Percentiles rank a stretch among this genome's conserved stretches.
phyloP scores from a whole-genome alignment of 2,113 vertebrate species.

The Aix galericulata region DNA sequence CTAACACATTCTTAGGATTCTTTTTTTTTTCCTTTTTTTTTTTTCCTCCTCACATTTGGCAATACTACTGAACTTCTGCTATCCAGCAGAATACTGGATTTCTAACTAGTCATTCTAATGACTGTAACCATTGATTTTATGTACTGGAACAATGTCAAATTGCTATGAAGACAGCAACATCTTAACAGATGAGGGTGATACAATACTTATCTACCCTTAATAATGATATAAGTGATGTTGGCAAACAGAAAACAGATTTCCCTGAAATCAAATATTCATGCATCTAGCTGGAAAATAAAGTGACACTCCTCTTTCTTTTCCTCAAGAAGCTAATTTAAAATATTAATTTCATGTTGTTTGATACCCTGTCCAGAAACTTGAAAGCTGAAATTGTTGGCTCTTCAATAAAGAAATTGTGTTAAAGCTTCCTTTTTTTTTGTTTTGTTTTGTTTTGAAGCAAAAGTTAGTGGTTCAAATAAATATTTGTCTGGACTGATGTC shows the following conservation, averaged over 20 bases:
- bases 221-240: not conserved
- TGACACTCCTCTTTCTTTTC: not conserved
- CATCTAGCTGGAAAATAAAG: not conserved
- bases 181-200: not conserved
- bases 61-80: not conserved
- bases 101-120: not conserved
- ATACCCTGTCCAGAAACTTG: constrained; percentile 19
- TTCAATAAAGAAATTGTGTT: not conserved
- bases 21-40: rapidly evolving
- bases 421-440: not conserved
- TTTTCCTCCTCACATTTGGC: not conserved
- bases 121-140: not conserved
- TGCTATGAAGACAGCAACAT: not conserved
- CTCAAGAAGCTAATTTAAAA: constrained; percentile 44
- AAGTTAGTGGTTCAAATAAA: constrained; percentile 31
- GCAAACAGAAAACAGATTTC: not conserved
- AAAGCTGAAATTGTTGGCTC: constrained; percentile 21
- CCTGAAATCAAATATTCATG: not conserved
- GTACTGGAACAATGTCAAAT: not conserved
- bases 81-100: not conserved
- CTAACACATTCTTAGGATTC: not conserved
- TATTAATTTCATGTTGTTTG: constrained; percentile 45
- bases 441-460: not conserved
- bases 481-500: constrained; percentile 18
- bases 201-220: not conserved